Base-by-base conservation (phyloP, 1,140 invertebrate genomes). In the Drosophila parvula region DNA sequence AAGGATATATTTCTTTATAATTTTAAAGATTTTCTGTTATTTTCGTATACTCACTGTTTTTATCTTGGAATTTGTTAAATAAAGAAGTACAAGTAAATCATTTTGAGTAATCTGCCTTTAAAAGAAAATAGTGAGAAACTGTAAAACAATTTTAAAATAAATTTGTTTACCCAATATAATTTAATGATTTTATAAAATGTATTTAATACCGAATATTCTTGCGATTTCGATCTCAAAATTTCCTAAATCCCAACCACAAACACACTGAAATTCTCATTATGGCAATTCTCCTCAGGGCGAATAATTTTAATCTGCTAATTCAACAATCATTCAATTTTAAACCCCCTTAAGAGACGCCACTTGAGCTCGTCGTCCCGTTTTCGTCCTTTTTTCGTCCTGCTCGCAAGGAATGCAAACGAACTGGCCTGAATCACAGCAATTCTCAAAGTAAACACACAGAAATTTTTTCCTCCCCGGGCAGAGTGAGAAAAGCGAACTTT, bases 291-390 rank as follows among this genome's bases (percentile, higher is more conserved):
- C 62, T 18, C 3, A 30, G 65, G 62, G 63, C 65, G 38, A 69
- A 69, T 83, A 77, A 76, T 79, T 81, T 71, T 81, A 86, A 86
- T 86, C 82, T 81, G 81, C 70, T 81, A 86, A 86, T 86, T 81
- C 82, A 85, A 81, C 81, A 85, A 81, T 81, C 69, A 71, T 80
- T 80, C 81, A 84, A 84, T 84, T 80, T 80, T 63, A 55, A 69
- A 78, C 59, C 62, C 81, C 73, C 78, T 73, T 67, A 77, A 82
- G 77, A 77, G 67, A 77, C 38, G 68, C 51, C 67, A 73, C 81
- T 77, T 62, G 64, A 78, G 69, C 38, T 74, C 38, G n/a, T 74
- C 38, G n/a, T 47, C 44, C 14, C 58, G 32, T 44, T 48, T 67
- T 47, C n/a, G 10, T 48, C 64, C 53, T 65, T 47, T 67, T 40